Base-by-base conservation (phyloP, 1,140 invertebrate genomes). In the Trachymyrmex cornetzi region DNA sequence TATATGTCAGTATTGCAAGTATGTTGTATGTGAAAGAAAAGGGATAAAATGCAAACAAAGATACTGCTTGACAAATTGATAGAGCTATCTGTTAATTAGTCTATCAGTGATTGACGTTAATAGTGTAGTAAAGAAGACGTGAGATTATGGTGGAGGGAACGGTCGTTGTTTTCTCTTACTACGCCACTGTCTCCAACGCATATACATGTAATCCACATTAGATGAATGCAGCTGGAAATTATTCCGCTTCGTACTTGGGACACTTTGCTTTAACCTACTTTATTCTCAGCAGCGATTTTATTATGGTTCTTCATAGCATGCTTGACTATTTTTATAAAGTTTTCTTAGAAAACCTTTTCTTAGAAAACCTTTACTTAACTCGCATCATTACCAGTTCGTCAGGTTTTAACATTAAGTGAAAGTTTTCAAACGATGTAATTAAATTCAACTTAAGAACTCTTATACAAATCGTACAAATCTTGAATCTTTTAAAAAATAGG, bases 251-350 rank as follows among this genome's bases (percentile, higher is more conserved):
- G 6, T 16, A 48, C 16, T 48, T 30, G 7, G 7, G 24, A 27
- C 16, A 24, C 22, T 61, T 44, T 11, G 48, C 16, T 81, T 71
- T 55, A 71, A 53, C 53, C 66, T 71, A 71, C 34, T 81, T 81
- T 81, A 69, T 5, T 34, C 7, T 22, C 1, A 9, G 11, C 14
- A 4, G 61, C 12, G 7, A 48, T 30, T 79, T 64, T 61, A 38
- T 48, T 14, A 22, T 27, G 16, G n/a, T 16, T n/a, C 27, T 2
- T 48, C 22, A 6, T 12, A 16, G 4, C 19, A 30, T 19, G 24
- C 53, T 24, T 9, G 12, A 7, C 7, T 50, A 48, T 19, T 19
- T 50, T 22, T 14, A 0, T 14, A 0, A 48, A 63, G 24, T 24
- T 77, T 48, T 48, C 38, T 27, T 16, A 57, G 24, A 63, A 12